phyloP scores from a whole-genome alignment of 2,797 vertebrate genomes.

The Tenualosa thibaudeaui region DNA sequence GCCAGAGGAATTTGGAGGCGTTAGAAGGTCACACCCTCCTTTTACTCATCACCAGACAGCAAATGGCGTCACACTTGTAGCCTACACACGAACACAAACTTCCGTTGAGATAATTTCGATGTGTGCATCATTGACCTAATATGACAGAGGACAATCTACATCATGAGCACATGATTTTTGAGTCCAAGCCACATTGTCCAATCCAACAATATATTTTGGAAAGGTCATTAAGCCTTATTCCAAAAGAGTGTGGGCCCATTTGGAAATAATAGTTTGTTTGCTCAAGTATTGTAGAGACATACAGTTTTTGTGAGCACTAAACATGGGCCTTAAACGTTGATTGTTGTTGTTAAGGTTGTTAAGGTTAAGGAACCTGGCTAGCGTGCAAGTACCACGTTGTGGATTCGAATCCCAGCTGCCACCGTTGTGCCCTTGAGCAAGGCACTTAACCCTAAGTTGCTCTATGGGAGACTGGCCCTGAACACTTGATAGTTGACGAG shows the following conservation, averaged over 20 bases:
- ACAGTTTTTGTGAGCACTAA: not conserved
- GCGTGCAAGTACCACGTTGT: too few relatives aligned
- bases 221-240: not conserved
- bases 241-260: not conserved
- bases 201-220: not conserved
- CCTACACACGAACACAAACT: not conserved
- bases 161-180: not conserved
- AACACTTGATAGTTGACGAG: too few relatives aligned
- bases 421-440: too few relatives aligned
- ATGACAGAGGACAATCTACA: not conserved
- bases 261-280: not conserved
- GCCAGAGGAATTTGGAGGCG: constrained; percentile 66
- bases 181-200: not conserved
- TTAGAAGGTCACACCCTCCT: constrained; percentile 54
- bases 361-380: too few relatives aligned
- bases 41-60: constrained; percentile 40
- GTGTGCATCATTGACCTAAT: not conserved
- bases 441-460: too few relatives aligned
- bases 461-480: too few relatives aligned
- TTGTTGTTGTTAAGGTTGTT: too few relatives aligned
- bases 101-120: not conserved
- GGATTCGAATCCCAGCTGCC: too few relatives aligned
- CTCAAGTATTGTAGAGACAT: not conserved
- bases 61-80: constrained; percentile 59
- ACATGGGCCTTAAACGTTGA: too few relatives aligned